These are phyloP conservation scores for Vesta saturnalis DNA, from an alignment of 2,888 invertebrate genomes.

Conservation along the genomic window DNA sequence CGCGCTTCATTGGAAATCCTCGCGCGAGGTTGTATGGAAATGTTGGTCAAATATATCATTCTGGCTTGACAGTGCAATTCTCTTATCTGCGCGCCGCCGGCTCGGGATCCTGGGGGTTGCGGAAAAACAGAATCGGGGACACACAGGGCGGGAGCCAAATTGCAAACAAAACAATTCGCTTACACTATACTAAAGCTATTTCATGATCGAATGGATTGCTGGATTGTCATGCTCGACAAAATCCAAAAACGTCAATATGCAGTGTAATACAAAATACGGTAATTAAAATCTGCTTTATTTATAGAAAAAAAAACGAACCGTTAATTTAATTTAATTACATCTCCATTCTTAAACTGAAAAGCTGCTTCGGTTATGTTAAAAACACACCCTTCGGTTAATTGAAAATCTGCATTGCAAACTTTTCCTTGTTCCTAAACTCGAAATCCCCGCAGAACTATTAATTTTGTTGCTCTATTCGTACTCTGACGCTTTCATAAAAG, in stretches of 20 bases:
- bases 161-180: slow-evolving; percentile 60
- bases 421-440: slow-evolving; percentile 11
- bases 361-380: slow-evolving; percentile 5
- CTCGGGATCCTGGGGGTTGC: slow-evolving; percentile 63
- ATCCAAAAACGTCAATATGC: slow-evolving; percentile 17
- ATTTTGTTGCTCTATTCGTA: slow-evolving; percentile 26
- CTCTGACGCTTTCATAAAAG: background rate
- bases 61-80: slow-evolving; percentile 90
- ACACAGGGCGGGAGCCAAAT: slow-evolving; percentile 55
- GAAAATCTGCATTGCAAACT: slow-evolving; percentile 37
- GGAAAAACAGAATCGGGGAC: slow-evolving; percentile 63
- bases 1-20: slow-evolving; percentile 63
- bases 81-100: slow-evolving; percentile 78
- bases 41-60: slow-evolving; percentile 92
- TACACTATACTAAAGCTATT: slow-evolving; percentile 50
- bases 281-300: background rate
- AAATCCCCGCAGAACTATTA: slow-evolving; percentile 25
- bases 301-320: background rate
- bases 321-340: slow-evolving; percentile 2
- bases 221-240: slow-evolving; percentile 39
- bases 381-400: slow-evolving; percentile 23
- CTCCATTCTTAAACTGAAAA: background rate
- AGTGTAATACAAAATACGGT: background rate
- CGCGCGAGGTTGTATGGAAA: slow-evolving; percentile 74
- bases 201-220: slow-evolving; percentile 52